A percentile compares a stretch with the other conserved stretches of the same genome.
Conservation (phyloP, 1,140 invertebrate species). For the Apis laboriosa region DNA sequence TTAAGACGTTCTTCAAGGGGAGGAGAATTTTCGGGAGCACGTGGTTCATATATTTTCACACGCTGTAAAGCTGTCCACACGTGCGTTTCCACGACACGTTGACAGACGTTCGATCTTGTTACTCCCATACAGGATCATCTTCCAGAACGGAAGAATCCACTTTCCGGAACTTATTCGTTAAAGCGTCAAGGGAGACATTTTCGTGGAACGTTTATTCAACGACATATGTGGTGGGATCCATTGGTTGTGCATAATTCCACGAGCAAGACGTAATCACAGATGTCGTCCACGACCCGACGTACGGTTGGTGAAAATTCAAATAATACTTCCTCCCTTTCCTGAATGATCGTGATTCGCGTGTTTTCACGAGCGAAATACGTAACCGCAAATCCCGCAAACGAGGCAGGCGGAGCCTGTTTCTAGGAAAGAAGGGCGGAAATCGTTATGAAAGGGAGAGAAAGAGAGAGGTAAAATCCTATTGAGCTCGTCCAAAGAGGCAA, state of each 20-base stretch:
- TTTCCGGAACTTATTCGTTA: constrained; percentile 47
- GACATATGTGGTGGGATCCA: constrained; percentile 15
- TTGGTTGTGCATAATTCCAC: not conserved
- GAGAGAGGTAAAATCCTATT: not conserved
- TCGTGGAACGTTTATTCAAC: constrained; percentile 39
- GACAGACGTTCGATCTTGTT: constrained; percentile 40
- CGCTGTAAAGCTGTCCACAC: constrained; percentile 74
- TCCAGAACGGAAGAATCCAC: constrained; percentile 31
- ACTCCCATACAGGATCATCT: not conserved
- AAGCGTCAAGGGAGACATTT: constrained; percentile 27
- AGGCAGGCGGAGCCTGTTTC: not conserved
- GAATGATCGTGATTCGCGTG: not conserved
- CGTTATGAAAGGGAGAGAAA: not conserved
- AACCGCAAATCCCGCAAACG: not conserved
- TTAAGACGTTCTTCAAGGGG: not conserved
- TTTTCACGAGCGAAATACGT: not conserved
- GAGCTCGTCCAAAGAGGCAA: not conserved
- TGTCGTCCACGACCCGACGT: no score
- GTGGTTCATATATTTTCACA: constrained; percentile 74
- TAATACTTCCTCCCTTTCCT: no score
- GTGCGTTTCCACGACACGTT: constrained; percentile 49
- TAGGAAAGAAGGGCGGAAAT: not conserved
- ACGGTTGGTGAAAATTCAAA: no score
- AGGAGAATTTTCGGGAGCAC: constrained; percentile 22
- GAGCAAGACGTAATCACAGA: not conserved